Conservation (phyloP, 2,888 invertebrate genomes). For the Platypus cylindrus region DNA sequence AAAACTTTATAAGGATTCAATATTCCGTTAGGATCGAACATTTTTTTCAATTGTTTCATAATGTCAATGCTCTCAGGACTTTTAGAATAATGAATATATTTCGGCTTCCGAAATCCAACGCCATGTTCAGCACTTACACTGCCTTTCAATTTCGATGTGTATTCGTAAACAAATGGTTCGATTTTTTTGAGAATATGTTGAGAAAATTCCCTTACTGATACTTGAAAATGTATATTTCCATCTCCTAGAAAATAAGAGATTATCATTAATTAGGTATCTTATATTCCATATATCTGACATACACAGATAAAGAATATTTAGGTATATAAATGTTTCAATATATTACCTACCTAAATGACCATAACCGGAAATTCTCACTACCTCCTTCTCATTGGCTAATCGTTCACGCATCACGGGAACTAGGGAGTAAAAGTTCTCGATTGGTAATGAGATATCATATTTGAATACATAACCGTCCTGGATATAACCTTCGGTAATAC, state of each 20-base stretch:
- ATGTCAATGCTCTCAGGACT: conserved; percentile 56
- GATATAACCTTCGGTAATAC: conserved; percentile 63
- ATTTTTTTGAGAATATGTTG: conserved; percentile 49
- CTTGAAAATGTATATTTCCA: conserved; percentile 89
- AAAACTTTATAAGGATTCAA: conserved; percentile 92
- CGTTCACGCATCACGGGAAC: conserved; percentile 57
- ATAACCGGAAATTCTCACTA: conserved; percentile 63
- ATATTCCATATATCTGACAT: too few relatives aligned
- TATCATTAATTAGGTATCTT: too few relatives aligned
- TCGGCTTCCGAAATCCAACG: conserved; percentile 77
- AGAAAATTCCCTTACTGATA: conserved; percentile 57
- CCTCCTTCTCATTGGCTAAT: conserved; percentile 44
- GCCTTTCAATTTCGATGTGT: conserved; percentile 65
- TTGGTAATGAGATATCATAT: conserved; percentile 88
- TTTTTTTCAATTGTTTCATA: conserved; percentile 70
- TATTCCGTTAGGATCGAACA: conserved; percentile 89
- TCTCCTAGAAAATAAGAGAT: conserved; percentile 49
- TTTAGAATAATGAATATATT: conserved; percentile 75
- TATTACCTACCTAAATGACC: conserved; percentile 75
- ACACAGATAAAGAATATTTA: too few relatives aligned
- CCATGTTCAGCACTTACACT: conserved; percentile 97
- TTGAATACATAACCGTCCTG: conserved; percentile 84
- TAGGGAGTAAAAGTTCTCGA: conserved; percentile 70
- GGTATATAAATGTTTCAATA: background rate
- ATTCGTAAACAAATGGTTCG: conserved; percentile 89